These are phyloP conservation scores for Hyperoodon ampullatus DNA, from an alignment of 2,113 vertebrate genomes.

Conservation along the genomic window DNA sequence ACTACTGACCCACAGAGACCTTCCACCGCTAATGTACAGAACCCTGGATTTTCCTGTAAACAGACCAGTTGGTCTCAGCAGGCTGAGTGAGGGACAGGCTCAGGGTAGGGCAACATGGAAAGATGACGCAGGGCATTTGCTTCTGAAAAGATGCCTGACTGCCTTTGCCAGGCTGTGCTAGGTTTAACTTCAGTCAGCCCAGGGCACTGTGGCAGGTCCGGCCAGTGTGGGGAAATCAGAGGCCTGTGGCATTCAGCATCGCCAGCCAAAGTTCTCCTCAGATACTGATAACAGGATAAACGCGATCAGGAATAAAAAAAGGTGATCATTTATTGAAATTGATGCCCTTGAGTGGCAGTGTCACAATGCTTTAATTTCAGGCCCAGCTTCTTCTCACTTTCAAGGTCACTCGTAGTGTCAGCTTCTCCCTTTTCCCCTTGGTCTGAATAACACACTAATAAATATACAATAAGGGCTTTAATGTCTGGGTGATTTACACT, in stretches of 20 bases:
- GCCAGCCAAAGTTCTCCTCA: not conserved
- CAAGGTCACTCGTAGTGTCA: conserved; percentile 67
- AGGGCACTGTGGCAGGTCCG: not conserved
- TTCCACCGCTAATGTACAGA: not conserved
- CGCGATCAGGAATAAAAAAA: not conserved
- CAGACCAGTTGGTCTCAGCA: not conserved
- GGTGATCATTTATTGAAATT: conserved; percentile 77
- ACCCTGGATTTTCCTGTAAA: not conserved
- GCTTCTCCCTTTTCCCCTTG: conserved; percentile 62
- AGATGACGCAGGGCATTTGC: not conserved
- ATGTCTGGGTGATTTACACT: conserved; percentile 78
- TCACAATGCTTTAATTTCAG: conserved; percentile 80
- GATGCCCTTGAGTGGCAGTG: conserved; percentile 63
- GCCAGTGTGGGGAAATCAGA: not conserved
- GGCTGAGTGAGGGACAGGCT: not conserved
- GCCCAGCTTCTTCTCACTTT: conserved; percentile 70
- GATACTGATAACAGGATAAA: conserved; percentile 19
- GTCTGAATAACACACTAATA: conserved; percentile 73
- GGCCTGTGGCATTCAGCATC: not conserved
- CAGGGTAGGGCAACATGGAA: not conserved
- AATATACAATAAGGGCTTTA: conserved; percentile 80
- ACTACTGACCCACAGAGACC: not conserved
- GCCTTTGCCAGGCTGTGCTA: not conserved
- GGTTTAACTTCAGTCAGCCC: not conserved
- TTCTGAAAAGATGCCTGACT: not conserved